Base-by-base conservation (phyloP, 2,113 vertebrate species). In the Barbus barbus region DNA sequence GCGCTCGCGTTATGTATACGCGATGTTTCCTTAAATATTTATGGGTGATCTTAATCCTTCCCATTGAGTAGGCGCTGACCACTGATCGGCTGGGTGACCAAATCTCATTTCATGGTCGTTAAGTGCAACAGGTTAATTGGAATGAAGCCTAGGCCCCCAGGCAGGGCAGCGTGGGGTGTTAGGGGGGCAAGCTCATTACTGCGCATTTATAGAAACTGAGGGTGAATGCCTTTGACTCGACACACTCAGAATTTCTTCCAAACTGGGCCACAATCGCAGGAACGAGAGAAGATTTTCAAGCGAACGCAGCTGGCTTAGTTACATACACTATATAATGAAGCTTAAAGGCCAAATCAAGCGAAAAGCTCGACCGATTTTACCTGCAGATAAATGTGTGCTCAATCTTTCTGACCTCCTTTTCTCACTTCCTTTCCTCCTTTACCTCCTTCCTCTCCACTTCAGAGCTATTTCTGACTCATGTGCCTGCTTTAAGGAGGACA, bases 101-200 rank as follows among this genome's bases (percentile, higher is more conserved):
- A 91, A 92, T 92, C 92, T 91, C 90, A 91, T 93, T 94, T 93
- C 89, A 92, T 91, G 91, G 88, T 90, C 67, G 86, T 92, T 90
- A 92, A 81, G 84, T 53, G 88, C 90, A 92, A 91, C 89, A 90
- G 91, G 91, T 92, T 94, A 94, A 94, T 93, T 94, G 92, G 89
- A 81, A 83, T 86, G 83, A 85, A 88, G 89, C 83, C 67, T 51
- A 85, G 60, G 85, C 85, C 90, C 86, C n/a, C 80, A 83, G 90
- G 89, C 74, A 74, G 58, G 38, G 87, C 79, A 83, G 87, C 79
- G 83, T 79, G 18, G 46, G 14, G 12, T 28, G 33, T 44, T 76
- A 56, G 84, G 77, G n/a, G 83, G 11, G 86, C 33, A 20, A 44
- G 69, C 83, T 88, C 86, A 81, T 88, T 88, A 86, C 78, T 72